Evolutionary conservation across 2,113 vertebrate genomes (phyloP).

Genomic region (Gobius niger): DNA sequence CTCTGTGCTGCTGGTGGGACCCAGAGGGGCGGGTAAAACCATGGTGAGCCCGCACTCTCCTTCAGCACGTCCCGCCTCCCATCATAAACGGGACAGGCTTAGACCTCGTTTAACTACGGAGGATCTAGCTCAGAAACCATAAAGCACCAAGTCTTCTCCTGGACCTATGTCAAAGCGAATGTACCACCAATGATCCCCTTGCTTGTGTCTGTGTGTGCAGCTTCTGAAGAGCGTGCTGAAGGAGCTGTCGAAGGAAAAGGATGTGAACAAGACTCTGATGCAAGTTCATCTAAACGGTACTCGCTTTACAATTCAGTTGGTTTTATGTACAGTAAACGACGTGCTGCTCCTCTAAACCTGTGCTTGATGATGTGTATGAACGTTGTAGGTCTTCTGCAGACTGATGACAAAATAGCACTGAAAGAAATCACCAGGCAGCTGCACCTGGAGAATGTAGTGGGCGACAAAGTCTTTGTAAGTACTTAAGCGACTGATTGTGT

Average conservation of each 20-base stretch:
- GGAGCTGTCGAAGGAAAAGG: slow-evolving; percentile 79
- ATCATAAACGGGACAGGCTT: too few relatives aligned
- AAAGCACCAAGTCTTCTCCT: too few relatives aligned
- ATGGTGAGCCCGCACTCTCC: slow-evolving; percentile 72
- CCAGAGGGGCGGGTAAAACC: slow-evolving; percentile 90
- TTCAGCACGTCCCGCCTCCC: too few relatives aligned
- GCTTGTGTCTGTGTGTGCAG: slow-evolving; percentile 61
- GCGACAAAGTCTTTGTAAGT: slow-evolving; percentile 98
- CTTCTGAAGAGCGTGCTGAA: slow-evolving; percentile 84
- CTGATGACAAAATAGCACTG: slow-evolving; percentile 87
- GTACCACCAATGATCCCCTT: too few relatives aligned
- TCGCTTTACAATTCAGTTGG: too few relatives aligned
- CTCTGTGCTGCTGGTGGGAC: slow-evolving; percentile 90
- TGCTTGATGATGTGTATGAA: neutral
- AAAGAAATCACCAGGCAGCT: slow-evolving; percentile 96
- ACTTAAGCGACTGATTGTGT: neutral
- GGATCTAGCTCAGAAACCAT: too few relatives aligned
- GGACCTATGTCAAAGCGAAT: too few relatives aligned
- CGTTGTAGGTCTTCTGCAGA: slow-evolving; percentile 88
- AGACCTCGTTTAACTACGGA: too few relatives aligned
- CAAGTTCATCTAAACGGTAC: slow-evolving; percentile 90
- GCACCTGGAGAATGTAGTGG: slow-evolving; percentile 92
- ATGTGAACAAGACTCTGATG: slow-evolving; percentile 82
- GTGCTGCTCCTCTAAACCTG: neutral
- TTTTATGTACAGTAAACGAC: too few relatives aligned